Percentiles rank a stretch among this genome's conserved stretches.
Evolutionary conservation across 30 jellyfish, hydroid and myxozoan species (phyloP).

Genomic region (Aurelia coerulea): DNA sequence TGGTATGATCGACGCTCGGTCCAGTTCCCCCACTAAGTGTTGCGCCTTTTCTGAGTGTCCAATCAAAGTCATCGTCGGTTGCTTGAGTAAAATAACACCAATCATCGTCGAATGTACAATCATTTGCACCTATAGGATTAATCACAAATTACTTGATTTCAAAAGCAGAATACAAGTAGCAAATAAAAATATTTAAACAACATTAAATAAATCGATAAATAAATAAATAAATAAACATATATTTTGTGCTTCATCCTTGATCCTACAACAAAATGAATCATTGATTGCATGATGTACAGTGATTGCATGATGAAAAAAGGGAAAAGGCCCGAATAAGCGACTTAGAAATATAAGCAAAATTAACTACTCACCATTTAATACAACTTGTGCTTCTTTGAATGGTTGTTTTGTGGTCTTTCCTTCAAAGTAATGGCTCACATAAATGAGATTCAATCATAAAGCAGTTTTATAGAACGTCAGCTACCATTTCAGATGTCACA

Average conservation of each 20-base stretch:
- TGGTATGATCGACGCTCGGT: constrained; percentile 71
- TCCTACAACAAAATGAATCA: too few species aligned
- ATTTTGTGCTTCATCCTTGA: too few species aligned
- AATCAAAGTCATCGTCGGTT: constrained; percentile 44
- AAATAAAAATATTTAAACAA: constrained; percentile 8
- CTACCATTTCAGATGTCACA: too few species aligned
- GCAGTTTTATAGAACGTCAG: too few species aligned
- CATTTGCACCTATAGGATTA: constrained; percentile 36
- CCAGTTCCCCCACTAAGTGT: constrained; percentile 73
- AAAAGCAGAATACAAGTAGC: constrained; percentile 1
- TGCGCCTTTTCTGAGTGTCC: constrained; percentile 68
- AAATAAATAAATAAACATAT: too few species aligned
- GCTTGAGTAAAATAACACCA: constrained; percentile 63
- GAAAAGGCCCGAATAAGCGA: too few species aligned
- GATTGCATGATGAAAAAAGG: too few species aligned
- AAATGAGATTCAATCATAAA: too few species aligned
- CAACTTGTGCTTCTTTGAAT: constrained; percentile 11
- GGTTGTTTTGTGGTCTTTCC: constrained; percentile 60
- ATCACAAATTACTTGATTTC: neutral
- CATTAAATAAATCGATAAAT: too few species aligned
- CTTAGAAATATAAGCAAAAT: too few species aligned
- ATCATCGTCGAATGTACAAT: constrained; percentile 39
- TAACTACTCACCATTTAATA: constrained; percentile 16
- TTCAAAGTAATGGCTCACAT: neutral
- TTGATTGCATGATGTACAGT: too few species aligned